These are phyloP conservation scores for Macropis europaea DNA, from an alignment of 2,888 invertebrate species.

Conservation along the genomic window DNA sequence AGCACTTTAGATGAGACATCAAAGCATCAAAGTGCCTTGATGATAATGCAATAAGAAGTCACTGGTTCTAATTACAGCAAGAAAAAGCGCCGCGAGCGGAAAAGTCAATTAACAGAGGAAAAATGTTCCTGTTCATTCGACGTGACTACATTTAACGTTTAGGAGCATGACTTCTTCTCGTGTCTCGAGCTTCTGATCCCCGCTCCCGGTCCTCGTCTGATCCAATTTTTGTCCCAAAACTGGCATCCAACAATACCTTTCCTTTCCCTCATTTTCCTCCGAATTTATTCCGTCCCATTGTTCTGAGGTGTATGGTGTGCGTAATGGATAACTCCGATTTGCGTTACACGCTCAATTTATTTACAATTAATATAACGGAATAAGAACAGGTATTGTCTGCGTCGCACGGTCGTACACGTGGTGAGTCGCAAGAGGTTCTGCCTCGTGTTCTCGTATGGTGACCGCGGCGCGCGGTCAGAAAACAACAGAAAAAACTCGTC, in stretches of 20 bases:
- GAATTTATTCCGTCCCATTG: constrained; percentile 10
- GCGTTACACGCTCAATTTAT: too few species aligned
- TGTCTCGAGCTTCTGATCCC: constrained; percentile 19
- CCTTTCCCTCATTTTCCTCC: not conserved
- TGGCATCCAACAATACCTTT: constrained; percentile 12
- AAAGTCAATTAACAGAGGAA: constrained; percentile 58
- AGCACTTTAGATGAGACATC: not conserved
- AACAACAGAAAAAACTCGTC: too few species aligned
- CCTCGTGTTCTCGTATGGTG: too few species aligned
- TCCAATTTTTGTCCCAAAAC: constrained; percentile 33
- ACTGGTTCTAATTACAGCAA: constrained; percentile 38
- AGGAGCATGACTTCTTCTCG: not conserved
- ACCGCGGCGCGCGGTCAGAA: too few species aligned
- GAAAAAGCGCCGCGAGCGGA: constrained; percentile 37
- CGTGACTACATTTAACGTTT: constrained; percentile 54
- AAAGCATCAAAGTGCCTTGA: constrained; percentile 1
- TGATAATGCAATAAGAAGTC: constrained; percentile 29
- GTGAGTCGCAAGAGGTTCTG: too few species aligned
- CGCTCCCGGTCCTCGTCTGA: constrained; percentile 35
- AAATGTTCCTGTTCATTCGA: constrained; percentile 39
- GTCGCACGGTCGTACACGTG: too few species aligned
- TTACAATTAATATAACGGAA: too few species aligned
- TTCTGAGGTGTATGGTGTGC: too few species aligned
- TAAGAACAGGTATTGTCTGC: too few species aligned
- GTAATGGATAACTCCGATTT: too few species aligned